Base-by-base conservation (phyloP, 2,113 vertebrate genomes). In the Rhinolophus sinicus region DNA sequence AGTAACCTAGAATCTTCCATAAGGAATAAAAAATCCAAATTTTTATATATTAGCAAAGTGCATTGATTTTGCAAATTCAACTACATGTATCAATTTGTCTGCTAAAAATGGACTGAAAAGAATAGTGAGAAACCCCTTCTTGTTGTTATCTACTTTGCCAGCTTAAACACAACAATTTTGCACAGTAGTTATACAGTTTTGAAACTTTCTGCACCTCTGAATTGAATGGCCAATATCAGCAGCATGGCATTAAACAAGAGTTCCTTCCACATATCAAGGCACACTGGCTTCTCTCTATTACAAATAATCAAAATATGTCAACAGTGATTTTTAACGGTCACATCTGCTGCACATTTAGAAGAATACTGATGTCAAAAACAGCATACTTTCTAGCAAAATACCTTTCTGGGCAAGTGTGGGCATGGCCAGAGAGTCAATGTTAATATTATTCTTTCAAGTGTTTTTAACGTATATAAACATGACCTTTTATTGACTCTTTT, bases 381-480 rank as follows among this genome's bases (percentile, higher is more conserved):
- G 50, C 8, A 8, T 73, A 64, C 96, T 93, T 91, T 6, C 24
- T 56, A 77, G 72, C 89, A 86, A 89, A 92, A 92, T 89, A 50
- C 30, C 38, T 93, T 94, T 82, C 58, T 91, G 83, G 83, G 52
- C 78, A 91, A 87, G 78, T 70, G 12, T 72, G 24, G 69, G 82
- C 92, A 95, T 67, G 80, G 89, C 30, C 86, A 38, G 22, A 94
- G 83, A 97, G 67, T 95, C 93, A 97, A 83, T 93, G 96, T 69
- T 95, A 96, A 97, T 98, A 95, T 97, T 98, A 94, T 98, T 97
- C 92, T 97, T 98, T 96, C 95, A 95, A 92, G 93, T 95, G 85
- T 95, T 97, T 95, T 92, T 89, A 95, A 92, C 2, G 0, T 95
- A 94, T 77, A 93, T 95, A 97, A 97, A 95, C 97, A 97, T 96